These are phyloP conservation scores for Argopecten irradians DNA, from an alignment of 1,140 invertebrate genomes.

Conservation along the genomic window DNA sequence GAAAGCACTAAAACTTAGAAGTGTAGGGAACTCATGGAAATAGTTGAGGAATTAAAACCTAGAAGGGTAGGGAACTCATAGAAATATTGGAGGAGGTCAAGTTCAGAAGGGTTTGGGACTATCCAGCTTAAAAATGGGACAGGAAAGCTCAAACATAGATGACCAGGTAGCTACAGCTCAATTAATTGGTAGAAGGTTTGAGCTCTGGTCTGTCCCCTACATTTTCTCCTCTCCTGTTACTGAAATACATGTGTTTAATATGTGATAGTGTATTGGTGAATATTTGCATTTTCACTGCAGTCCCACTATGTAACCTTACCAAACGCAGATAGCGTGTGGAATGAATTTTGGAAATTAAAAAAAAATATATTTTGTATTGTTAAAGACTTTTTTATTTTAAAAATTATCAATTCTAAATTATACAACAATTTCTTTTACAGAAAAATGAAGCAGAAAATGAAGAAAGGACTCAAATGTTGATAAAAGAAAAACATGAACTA, in stretches of 20 bases:
- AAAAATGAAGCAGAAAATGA: slow-evolving; percentile 47
- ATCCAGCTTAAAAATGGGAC: not conserved
- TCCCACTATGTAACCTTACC: not conserved
- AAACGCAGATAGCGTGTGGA: not conserved
- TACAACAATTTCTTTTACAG: slow-evolving; percentile 25
- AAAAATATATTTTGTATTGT: not conserved
- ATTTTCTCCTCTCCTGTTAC: not conserved
- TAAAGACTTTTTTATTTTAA: not conserved
- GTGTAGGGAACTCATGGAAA: slow-evolving; percentile 37
- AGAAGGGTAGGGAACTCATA: slow-evolving; percentile 22
- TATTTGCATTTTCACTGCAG: no score
- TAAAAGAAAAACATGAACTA: slow-evolving; percentile 42
- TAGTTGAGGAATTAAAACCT: slow-evolving; percentile 46
- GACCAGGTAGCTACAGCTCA: not conserved
- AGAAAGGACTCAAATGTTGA: slow-evolving; percentile 31
- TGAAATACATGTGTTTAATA: not conserved
- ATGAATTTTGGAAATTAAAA: not conserved
- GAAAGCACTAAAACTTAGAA: slow-evolving; percentile 46
- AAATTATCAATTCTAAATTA: not conserved
- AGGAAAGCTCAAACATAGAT: not conserved
- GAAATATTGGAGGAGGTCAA: not conserved
- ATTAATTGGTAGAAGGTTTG: not conserved
- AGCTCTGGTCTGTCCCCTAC: no score
- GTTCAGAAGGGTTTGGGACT: not conserved
- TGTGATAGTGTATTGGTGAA: not conserved